Evolutionary conservation across 2,113 vertebrate genomes (phyloP).

Genomic region (Oreotragus oreotragus): DNA sequence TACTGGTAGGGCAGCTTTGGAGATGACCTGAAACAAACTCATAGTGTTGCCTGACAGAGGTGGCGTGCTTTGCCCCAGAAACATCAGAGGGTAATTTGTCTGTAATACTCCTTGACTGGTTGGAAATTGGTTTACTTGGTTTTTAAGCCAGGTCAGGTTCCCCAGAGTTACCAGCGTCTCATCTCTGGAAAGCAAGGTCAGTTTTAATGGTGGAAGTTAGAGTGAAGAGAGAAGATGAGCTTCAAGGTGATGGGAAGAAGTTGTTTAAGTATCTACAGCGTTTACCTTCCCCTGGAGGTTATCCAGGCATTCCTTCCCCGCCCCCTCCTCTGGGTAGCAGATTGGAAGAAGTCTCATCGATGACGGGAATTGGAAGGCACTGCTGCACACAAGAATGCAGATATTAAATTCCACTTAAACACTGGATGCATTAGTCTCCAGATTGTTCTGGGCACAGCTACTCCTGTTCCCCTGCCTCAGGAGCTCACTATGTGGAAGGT

Average conservation of each 20-base stretch:
- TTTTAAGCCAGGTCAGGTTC: constrained; percentile 45
- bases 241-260: not conserved
- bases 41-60: not conserved
- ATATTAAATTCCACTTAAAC: not conserved
- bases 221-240: not conserved
- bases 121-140: not conserved
- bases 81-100: constrained; percentile 29
- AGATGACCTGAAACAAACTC: not conserved
- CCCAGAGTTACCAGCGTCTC: not conserved
- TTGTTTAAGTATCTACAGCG: not conserved
- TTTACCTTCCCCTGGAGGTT: not conserved
- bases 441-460: not conserved
- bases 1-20: not conserved
- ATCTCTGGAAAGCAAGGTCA: not conserved
- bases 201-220: constrained; percentile 4
- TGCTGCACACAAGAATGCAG: not conserved
- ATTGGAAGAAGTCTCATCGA: not conserved
- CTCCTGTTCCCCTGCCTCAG: not conserved
- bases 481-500: too few species aligned
- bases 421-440: not conserved
- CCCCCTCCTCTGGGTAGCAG: not conserved
- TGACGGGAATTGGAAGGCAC: not conserved
- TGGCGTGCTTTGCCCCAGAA: not conserved
- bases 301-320: not conserved
- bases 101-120: constrained; percentile 1